These are phyloP conservation scores for Drosophila stalkeri DNA, from an alignment of 2,888 invertebrate genomes.

Conservation along the genomic window DNA sequence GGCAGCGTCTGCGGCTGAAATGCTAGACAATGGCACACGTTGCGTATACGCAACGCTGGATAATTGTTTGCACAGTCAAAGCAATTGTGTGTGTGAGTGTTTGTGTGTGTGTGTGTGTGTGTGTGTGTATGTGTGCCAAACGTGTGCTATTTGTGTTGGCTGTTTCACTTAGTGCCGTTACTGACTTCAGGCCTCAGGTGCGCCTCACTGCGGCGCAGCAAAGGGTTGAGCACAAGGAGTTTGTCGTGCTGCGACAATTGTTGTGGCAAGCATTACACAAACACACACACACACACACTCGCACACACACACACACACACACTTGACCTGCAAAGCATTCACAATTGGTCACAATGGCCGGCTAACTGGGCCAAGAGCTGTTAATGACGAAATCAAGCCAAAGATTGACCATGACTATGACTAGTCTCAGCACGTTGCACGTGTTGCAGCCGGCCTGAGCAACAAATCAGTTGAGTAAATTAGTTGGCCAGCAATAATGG, in stretches of 20 bases:
- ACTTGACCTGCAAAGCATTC: slow-evolving; percentile 67
- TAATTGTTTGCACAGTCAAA: slow-evolving; percentile 62
- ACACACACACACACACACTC: slow-evolving; percentile 7
- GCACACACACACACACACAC: neutral
- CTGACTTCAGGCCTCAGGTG: slow-evolving; percentile 63
- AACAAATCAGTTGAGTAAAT: slow-evolving; percentile 33
- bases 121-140: slow-evolving; percentile 48
- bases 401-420: slow-evolving; percentile 17
- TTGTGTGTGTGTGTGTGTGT: slow-evolving; percentile 14
- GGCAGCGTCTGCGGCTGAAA: slow-evolving; percentile 30
- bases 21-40: slow-evolving; percentile 58
- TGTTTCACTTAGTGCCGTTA: slow-evolving; percentile 74
- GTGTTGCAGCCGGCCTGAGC: neutral
- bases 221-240: slow-evolving; percentile 3
- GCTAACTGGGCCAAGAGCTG: slow-evolving; percentile 31
- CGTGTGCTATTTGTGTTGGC: slow-evolving; percentile 73
- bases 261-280: slow-evolving; percentile 51
- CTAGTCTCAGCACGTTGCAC: neutral
- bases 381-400: slow-evolving; percentile 52
- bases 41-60: slow-evolving; percentile 75
- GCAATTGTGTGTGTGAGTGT: slow-evolving; percentile 25
- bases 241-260: slow-evolving; percentile 46
- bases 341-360: slow-evolving; percentile 61
- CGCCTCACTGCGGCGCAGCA: slow-evolving; percentile 6
- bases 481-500: slow-evolving; percentile 13